Base-by-base conservation (phyloP, 2,113 vertebrate genomes). In the Laterallus jamaicensis region DNA sequence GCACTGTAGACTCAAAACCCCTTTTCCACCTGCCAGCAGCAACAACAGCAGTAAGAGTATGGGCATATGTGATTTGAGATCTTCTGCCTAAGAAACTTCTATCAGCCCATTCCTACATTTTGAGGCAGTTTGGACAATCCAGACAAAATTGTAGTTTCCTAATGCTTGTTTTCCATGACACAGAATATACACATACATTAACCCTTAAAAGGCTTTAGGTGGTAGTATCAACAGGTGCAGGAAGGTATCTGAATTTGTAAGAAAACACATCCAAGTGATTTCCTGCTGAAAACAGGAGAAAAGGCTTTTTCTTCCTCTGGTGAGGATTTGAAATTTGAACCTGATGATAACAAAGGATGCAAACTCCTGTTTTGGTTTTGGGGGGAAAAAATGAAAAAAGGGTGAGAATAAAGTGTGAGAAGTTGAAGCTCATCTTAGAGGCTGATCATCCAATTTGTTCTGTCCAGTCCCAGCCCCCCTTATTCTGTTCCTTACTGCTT, bases 21-120 rank as follows among this genome's bases (percentile, higher is more conserved):
- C 24, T 50, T 83, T 83, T n/a, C 71, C 31, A 83, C 12, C 24
- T 62, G 71, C 12, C 28, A 70, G 59, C 39, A 86, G n/a, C 28
- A 80, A 6, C 10, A 80, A 39, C 31, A 76, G 21, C 0, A 0
- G 5, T 28, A 32, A 62, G 25, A 32, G 11, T 13, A 25, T 0
- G 0, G n/a, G 18, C 28, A 39, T 55, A 56, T 2, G 9, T 2
- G 3, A 15, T 47, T 77, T 80, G 73, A 89, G 44, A 12, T 54
- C 32, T 82, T 68, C 59, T 77, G 26, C 19, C 56, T 92, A 78
- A 37, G 40, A 78, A 81, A 16, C 13, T 47, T 28, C 18, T 50
- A 4, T 55, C 47, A 54, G 6, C 11, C 26, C 26, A 54, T 14
- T 11, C 26, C 22, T 77, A 15, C 37, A 42, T n/a, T 67, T 77